phyloP scores from a whole-genome alignment of 2,888 invertebrate species.

The Perizoma affinitatum region DNA sequence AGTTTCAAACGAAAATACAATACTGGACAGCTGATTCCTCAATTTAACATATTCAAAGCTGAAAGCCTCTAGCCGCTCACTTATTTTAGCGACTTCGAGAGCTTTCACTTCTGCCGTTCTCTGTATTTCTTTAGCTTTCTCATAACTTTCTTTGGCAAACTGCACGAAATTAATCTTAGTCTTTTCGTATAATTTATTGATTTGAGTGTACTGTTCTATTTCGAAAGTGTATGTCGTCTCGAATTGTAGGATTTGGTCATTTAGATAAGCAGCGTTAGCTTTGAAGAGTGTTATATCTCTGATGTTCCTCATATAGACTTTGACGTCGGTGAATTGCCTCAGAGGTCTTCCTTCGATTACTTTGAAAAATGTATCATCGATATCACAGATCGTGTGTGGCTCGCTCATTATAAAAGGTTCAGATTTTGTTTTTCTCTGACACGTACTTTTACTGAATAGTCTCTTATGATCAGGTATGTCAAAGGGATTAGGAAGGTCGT shows the following conservation, averaged over 20 bases:
- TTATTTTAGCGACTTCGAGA: slow-evolving; percentile 27
- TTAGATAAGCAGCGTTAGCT: slow-evolving; percentile 47
- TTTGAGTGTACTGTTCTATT: slow-evolving; percentile 35
- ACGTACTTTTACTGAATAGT: slow-evolving; percentile 35
- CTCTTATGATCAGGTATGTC: slow-evolving; percentile 36
- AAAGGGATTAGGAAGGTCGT: slow-evolving; percentile 41
- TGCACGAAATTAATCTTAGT: slow-evolving; percentile 39
- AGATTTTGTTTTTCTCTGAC: slow-evolving; percentile 32
- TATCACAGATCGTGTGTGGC: slow-evolving; percentile 46
- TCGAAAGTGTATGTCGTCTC: slow-evolving; percentile 37
- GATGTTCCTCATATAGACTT: slow-evolving; percentile 47
- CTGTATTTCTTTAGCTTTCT: slow-evolving; percentile 40
- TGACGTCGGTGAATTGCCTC: slow-evolving; percentile 44
- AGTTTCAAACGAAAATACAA: slow-evolving; percentile 42
- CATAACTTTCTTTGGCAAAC: slow-evolving; percentile 44
- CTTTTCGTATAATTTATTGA: slow-evolving; percentile 26
- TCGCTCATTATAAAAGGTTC: slow-evolving; percentile 45
- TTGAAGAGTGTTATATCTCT: slow-evolving; percentile 45
- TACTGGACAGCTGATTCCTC: slow-evolving; percentile 41
- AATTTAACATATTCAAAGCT: slow-evolving; percentile 43
- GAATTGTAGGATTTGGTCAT: slow-evolving; percentile 46
- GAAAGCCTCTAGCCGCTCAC: slow-evolving; percentile 40
- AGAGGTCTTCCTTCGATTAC: slow-evolving; percentile 51
- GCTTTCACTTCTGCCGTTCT: slow-evolving; percentile 34
- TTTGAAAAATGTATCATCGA: slow-evolving; percentile 49